Percentiles rank a stretch among this genome's conserved stretches.
Conservation (phyloP, 2,113 vertebrate genomes). For the Eulacestoma nigropectus region DNA sequence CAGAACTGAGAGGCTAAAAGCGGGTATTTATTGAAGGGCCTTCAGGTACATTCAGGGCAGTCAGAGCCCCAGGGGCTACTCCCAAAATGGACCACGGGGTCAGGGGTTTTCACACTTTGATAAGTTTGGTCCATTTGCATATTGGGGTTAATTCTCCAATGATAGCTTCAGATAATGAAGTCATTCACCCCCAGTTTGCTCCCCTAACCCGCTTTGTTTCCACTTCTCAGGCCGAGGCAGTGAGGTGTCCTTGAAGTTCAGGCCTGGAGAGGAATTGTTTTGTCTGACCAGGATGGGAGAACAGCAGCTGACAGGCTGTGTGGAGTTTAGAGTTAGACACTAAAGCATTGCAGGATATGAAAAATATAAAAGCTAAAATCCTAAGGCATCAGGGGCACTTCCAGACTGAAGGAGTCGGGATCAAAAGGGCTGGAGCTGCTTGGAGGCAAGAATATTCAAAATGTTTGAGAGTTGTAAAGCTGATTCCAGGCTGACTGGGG, state of each 20-base stretch:
- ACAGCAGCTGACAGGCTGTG: not conserved
- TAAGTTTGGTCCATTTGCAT: not conserved
- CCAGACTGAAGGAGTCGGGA: rapidly evolving
- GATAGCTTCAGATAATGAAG: not conserved
- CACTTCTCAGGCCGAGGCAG: not conserved
- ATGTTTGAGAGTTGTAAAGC: not conserved
- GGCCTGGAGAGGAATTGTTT: not conserved
- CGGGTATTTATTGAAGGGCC: not conserved
- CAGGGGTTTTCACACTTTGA: not conserved
- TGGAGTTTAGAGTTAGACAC: not conserved
- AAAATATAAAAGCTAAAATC: not conserved
- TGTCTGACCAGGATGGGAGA: not conserved
- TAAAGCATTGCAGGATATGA: not conserved
- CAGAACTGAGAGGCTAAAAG: not conserved
- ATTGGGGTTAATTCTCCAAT: not conserved
- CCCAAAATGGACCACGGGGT: not conserved
- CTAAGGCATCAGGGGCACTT: not conserved
- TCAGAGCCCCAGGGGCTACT: not conserved
- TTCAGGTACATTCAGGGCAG: not conserved
- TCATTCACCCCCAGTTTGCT: not conserved
- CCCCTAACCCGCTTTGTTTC: not conserved
- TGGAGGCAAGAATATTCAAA: not conserved
- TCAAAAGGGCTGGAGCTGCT: not conserved
- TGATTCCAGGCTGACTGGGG: not conserved
- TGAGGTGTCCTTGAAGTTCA: not conserved